These are phyloP conservation scores for Sciurus carolinensis DNA, from an alignment of 2,797 vertebrate genomes.

Conservation along the genomic window DNA sequence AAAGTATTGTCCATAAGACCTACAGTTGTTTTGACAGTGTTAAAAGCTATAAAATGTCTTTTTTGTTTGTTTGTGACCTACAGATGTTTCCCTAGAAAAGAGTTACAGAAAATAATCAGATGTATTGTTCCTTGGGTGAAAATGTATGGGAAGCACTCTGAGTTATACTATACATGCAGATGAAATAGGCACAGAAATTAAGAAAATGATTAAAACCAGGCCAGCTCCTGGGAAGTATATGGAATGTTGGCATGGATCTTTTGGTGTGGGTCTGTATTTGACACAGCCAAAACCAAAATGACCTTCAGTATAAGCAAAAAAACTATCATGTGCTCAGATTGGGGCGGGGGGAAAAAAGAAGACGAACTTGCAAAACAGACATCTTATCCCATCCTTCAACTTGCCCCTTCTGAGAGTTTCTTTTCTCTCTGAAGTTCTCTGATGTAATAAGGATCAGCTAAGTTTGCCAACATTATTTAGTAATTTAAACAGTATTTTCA, in stretches of 20 bases:
- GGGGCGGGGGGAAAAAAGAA: neutral
- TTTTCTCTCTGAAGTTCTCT: neutral
- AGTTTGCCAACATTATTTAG: neutral
- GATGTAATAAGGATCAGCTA: neutral
- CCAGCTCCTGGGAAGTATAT: neutral
- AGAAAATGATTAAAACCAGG: neutral
- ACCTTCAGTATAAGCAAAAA: neutral
- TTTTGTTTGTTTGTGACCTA: neutral
- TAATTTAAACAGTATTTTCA: neutral
- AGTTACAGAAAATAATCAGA: conserved; percentile 39
- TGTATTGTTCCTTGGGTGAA: neutral
- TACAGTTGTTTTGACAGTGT: neutral
- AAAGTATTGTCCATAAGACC: neutral
- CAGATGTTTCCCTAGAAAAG: neutral
- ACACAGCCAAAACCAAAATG: neutral
- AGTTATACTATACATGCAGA: neutral
- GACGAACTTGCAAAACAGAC: neutral
- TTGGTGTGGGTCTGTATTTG: neutral
- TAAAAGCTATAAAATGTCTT: neutral
- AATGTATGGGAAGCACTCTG: neutral
- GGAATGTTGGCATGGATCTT: neutral
- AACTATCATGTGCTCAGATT: neutral
- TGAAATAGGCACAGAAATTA: neutral
- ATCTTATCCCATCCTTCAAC: neutral
- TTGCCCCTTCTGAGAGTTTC: neutral